These are phyloP conservation scores for western clawed frog (Xenopus tropicalis) DNA, from an alignment of 2,113 vertebrate species.

Conservation along the genomic window UCB_Xtro_10.0 CM004451.2:45234001-45234500, in stretches of 20 bases:
- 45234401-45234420: conserved; percentile 47
- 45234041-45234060: conserved; percentile 97
- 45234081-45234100: conserved; percentile 90
- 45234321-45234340: conserved; percentile 54
- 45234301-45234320: conserved; percentile 73
- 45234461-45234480: conserved; percentile 35
- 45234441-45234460: conserved; percentile 4
- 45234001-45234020: conserved; percentile 82
- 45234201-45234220: conserved; percentile 90
- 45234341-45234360: conserved; percentile 61
- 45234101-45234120: conserved; percentile 94
- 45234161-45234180: conserved; percentile 98
- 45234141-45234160: conserved; percentile 90
- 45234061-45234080: conserved; percentile 96
- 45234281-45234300: conserved; percentile 87
- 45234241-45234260: conserved; percentile 92
- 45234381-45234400: background rate
- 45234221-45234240: conserved; percentile 90
- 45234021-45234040: conserved; percentile 84
- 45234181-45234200: conserved; percentile 96
- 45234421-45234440: conserved; percentile 44
- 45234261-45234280: conserved; percentile 91
- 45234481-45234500: conserved; percentile 32
- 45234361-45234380: background rate
- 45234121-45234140: conserved; percentile 88